phyloP scores from a whole-genome alignment of 2,797 vertebrate species.

The Poeciliopsis gracilis region DNA sequence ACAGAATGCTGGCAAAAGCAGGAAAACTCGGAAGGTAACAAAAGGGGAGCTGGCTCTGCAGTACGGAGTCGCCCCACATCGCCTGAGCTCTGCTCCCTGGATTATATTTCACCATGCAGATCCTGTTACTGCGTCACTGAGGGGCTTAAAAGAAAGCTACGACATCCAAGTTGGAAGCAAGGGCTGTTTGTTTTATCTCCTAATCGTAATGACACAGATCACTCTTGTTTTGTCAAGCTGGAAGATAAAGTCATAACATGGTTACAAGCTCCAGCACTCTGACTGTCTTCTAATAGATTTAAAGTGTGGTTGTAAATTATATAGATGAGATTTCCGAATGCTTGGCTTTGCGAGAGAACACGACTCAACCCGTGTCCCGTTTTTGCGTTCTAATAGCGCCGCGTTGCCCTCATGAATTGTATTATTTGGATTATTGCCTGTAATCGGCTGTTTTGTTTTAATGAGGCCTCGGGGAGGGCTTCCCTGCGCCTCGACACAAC shows the following conservation, averaged over 20 bases:
- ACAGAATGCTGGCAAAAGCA: slow-evolving; percentile 50
- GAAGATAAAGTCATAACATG: slow-evolving; percentile 60
- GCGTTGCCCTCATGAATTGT: slow-evolving; percentile 61
- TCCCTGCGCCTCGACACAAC: slow-evolving; percentile 50
- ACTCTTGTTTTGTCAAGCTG: slow-evolving; percentile 64
- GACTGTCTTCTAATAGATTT: slow-evolving; percentile 59
- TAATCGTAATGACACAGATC: slow-evolving; percentile 55
- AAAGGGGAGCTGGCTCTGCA: slow-evolving; percentile 39
- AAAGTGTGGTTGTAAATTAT: slow-evolving; percentile 67
- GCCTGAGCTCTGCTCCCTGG: slow-evolving; percentile 24
- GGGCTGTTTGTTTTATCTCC: slow-evolving; percentile 32
- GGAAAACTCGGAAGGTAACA: slow-evolving; percentile 34
- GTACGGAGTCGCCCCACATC: slow-evolving; percentile 16
- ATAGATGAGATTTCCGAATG: slow-evolving; percentile 43
- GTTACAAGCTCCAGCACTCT: slow-evolving; percentile 42
- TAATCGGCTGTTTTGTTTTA: slow-evolving; percentile 76
- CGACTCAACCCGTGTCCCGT: slow-evolving; percentile 54
- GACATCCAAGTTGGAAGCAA: slow-evolving; percentile 31
- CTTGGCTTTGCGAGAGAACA: slow-evolving; percentile 50
- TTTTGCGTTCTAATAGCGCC: slow-evolving; percentile 50
- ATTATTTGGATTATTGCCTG: slow-evolving; percentile 71
- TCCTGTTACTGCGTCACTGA: slow-evolving; percentile 44
- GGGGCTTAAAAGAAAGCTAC: slow-evolving; percentile 42
- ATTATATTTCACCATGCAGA: slow-evolving; percentile 53
- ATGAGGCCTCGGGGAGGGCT: slow-evolving; percentile 73